Conservation (phyloP, 2,113 vertebrate genomes). For the Genyomyrus donnyi region DNA sequence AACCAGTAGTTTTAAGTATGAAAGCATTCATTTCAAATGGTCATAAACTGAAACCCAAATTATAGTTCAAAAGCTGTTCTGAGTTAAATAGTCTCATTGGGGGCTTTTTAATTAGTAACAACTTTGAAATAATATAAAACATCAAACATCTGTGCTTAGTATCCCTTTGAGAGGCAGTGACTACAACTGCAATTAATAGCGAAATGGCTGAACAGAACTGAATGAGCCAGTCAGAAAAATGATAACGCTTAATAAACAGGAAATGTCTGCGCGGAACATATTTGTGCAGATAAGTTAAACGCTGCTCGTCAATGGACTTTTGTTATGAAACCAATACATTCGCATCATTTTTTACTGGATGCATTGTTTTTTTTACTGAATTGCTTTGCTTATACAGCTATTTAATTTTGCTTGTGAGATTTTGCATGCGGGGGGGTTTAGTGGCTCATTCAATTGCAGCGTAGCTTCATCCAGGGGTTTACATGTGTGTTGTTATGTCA, state of each 20-base stretch:
- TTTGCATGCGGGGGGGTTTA: not conserved
- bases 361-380: not conserved
- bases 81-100: not conserved
- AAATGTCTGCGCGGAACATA: not conserved
- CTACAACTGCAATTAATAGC: not conserved
- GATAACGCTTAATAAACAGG: not conserved
- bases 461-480: not conserved
- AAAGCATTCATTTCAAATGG: not conserved
- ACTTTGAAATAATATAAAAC: not conserved
- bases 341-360: not conserved
- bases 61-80: not conserved
- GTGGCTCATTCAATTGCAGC: not conserved
- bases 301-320: not conserved
- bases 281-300: not conserved
- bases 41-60: not conserved
- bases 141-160: not conserved
- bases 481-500: not conserved
- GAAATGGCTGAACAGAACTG: not conserved
- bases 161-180: not conserved
- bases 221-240: not conserved
- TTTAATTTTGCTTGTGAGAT: not conserved
- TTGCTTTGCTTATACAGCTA: not conserved
- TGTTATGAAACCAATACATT: not conserved
- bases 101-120: not conserved
- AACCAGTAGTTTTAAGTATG: not conserved